These are phyloP conservation scores for Cryptocephalus moraei DNA, from an alignment of 2,888 invertebrate species.

Conservation along the genomic window DNA sequence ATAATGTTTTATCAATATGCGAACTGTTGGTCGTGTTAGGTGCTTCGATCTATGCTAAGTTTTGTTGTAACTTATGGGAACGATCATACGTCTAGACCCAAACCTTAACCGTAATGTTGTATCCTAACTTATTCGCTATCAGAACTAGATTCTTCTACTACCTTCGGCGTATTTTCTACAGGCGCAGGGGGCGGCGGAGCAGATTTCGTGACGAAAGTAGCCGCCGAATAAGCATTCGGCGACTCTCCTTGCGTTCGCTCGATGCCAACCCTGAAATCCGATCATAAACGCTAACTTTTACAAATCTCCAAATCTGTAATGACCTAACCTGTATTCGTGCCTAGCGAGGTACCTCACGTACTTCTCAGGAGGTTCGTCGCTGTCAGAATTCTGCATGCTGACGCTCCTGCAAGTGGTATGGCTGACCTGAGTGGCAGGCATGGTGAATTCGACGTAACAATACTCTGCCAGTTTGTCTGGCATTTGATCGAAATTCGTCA, in stretches of 20 bases:
- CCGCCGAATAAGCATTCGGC: conserved; percentile 57
- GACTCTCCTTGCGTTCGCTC: conserved; percentile 72
- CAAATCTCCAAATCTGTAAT: neutral
- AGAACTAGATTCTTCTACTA: conserved; percentile 37
- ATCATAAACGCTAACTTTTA: too few species aligned
- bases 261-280: conserved; percentile 64
- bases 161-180: conserved; percentile 30
- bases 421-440: conserved; percentile 93
- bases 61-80: too few species aligned
- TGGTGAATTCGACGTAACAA: conserved; percentile 92
- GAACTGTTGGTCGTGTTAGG: too few species aligned
- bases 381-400: conserved; percentile 75
- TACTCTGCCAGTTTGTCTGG: conserved; percentile 85
- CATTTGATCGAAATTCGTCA: conserved; percentile 95
- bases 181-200: conserved; percentile 30
- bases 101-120: too few species aligned
- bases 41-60: too few species aligned
- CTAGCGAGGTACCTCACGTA: conserved; percentile 93
- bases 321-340: conserved; percentile 80
- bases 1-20: too few species aligned
- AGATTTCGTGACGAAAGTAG: conserved; percentile 38
- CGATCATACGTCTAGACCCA: too few species aligned
- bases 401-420: conserved; percentile 95
- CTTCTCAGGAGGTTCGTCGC: conserved; percentile 91
- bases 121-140: conserved; percentile 38